Base-by-base conservation (phyloP, 2,113 vertebrate genomes). In the Pelusios castaneus region DNA sequence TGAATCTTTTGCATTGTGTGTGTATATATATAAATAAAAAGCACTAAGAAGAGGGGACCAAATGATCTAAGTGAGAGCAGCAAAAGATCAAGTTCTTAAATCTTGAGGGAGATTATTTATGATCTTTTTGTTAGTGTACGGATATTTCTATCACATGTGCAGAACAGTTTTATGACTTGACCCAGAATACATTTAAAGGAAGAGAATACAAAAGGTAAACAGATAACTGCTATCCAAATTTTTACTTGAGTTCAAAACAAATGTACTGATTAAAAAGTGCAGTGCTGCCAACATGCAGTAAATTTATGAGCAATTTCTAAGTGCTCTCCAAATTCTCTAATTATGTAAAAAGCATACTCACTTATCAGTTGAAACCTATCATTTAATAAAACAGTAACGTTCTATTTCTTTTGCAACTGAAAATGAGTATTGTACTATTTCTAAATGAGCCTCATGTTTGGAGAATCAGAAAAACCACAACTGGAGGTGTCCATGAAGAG, bases 261-360 rank as follows among this genome's bases (percentile, higher is more conserved):
- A 38, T 83, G 38, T 82, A 92, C 43, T 92, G 70, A 84, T 82
- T 73, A 73, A 90, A 73, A 90, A 77, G 29, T 93, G 29, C 19
- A 87, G 60, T 80, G 54, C 29, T 95, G 84, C 91, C 85, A 95
- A 94, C 43, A 94, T 12, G 29, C 58, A 51, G 84, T 85, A 94
- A 86, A 96, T 97, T 96, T 96, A 97, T 43, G 27, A 95, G 87
- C 78, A 95, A 94, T 94, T 95, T 83, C 84, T 95, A 93, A 80
- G 73, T 80, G 38, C 95, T 91, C 92, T 91, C 87, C 84, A 82
- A 96, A 95, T 95, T 97, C 83, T 91, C 67, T 95, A 88, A 92
- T 95, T 89, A 96, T 41, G 90, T 95, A 93, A 96, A 95, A 96
- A 25, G 82, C 90, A 85, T 82, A 92, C 84, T 88, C 84, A 86